phyloP scores from a whole-genome alignment of 2,797 vertebrate genomes.

The Amniataba percoides region DNA sequence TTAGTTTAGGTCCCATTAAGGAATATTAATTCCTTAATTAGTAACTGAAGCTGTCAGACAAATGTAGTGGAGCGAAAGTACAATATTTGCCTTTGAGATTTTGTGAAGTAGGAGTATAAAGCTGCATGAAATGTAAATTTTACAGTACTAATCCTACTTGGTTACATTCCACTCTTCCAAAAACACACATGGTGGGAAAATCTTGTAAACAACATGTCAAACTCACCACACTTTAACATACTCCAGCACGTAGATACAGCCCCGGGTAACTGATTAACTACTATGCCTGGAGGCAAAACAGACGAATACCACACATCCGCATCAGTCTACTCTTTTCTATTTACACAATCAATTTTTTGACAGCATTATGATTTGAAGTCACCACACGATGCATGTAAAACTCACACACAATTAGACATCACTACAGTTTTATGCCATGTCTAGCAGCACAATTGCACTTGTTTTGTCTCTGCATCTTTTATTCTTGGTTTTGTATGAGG shows the following conservation, averaged over 20 bases:
- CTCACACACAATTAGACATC: neutral
- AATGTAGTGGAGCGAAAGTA: too few relatives aligned
- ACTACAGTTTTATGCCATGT: neutral
- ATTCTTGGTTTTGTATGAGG: neutral
- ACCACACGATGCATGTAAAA: neutral
- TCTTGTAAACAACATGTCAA: conserved; percentile 1
- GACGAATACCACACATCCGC: neutral
- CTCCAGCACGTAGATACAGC: neutral
- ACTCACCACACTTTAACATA: neutral
- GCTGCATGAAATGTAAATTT: too few relatives aligned
- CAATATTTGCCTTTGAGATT: too few relatives aligned
- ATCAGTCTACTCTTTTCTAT: neutral
- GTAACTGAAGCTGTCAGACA: too few relatives aligned
- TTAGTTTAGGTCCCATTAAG: too few relatives aligned
- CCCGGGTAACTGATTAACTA: neutral
- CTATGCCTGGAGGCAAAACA: neutral
- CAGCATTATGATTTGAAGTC: neutral
- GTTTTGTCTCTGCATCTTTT: neutral
- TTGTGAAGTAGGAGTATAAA: too few relatives aligned
- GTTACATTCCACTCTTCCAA: too few relatives aligned
- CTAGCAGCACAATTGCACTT: neutral
- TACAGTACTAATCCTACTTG: too few relatives aligned
- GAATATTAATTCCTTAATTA: too few relatives aligned
- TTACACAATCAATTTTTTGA: neutral
- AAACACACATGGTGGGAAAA: conserved; percentile 18